phyloP scores from a whole-genome alignment of 2,797 vertebrate species.

The Ciconia nigra region DNA sequence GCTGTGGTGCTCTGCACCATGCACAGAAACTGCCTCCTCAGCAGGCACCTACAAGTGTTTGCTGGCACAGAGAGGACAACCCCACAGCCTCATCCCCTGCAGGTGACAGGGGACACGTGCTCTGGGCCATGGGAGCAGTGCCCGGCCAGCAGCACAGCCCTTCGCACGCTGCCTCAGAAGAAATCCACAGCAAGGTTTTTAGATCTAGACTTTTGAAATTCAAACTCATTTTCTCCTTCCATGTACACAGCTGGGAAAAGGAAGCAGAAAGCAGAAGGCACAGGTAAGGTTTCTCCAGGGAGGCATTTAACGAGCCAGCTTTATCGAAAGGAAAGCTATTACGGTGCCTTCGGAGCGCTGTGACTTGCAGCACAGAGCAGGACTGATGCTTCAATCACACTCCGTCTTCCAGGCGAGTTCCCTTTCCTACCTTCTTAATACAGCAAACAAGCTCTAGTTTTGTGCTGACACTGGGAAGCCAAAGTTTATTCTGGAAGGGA shows the following conservation, averaged over 20 bases:
- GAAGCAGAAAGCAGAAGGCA: background rate
- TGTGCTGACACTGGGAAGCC: background rate
- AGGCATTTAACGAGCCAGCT: background rate
- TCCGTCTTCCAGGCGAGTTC: background rate
- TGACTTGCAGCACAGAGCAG: background rate
- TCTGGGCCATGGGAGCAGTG: background rate
- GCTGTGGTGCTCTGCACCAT: background rate
- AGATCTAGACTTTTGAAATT: background rate
- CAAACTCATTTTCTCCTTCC: background rate
- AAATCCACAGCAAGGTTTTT: background rate
- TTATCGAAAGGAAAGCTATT: background rate
- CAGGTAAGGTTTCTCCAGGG: background rate
- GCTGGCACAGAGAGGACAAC: background rate
- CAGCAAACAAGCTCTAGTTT: background rate
- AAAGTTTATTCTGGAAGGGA: background rate
- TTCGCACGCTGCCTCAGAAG: background rate
- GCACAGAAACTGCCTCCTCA: background rate
- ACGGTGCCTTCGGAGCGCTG: accelerated
- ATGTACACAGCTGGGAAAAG: background rate
- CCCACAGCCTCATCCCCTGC: background rate
- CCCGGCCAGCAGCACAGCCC: background rate
- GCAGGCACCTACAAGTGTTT: background rate
- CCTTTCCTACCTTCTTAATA: background rate
- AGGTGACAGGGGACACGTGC: background rate
- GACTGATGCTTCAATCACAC: background rate